phyloP scores from a whole-genome alignment of 2,113 vertebrate genomes.

The Rhizomys pruinosus region DNA sequence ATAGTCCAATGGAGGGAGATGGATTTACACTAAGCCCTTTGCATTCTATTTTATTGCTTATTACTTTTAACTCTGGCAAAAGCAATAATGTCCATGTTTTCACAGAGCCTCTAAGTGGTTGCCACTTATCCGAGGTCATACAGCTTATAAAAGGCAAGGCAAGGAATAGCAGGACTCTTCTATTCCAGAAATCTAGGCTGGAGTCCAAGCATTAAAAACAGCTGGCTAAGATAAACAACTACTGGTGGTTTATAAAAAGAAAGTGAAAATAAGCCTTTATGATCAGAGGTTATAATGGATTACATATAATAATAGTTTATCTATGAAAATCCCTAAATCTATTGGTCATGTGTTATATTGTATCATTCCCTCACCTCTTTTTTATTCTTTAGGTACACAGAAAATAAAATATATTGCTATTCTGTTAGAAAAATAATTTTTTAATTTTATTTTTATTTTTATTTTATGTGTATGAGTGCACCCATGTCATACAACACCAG shows the following conservation, averaged over 20 bases:
- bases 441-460: too few relatives aligned
- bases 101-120: not conserved
- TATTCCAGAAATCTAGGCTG: not conserved
- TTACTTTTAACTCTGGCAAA: slow-evolving; percentile 1
- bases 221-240: not conserved
- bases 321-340: not conserved
- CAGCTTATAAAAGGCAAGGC: not conserved
- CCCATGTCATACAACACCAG: too few relatives aligned
- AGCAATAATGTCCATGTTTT: not conserved
- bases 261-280: not conserved
- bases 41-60: not conserved
- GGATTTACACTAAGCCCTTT: not conserved
- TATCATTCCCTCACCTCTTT: too few relatives aligned
- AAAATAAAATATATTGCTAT: not conserved
- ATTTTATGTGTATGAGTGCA: too few relatives aligned
- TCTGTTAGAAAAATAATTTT: not conserved
- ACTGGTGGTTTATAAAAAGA: not conserved
- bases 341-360: not conserved
- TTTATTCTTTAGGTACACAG: not conserved
- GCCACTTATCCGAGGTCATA: not conserved
- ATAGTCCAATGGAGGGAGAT: too few relatives aligned
- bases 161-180: not conserved
- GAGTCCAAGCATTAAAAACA: not conserved
- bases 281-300: not conserved
- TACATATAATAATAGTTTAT: not conserved